phyloP scores from a whole-genome alignment of 1,140 invertebrate species.

The Mamestra configurata region DNA sequence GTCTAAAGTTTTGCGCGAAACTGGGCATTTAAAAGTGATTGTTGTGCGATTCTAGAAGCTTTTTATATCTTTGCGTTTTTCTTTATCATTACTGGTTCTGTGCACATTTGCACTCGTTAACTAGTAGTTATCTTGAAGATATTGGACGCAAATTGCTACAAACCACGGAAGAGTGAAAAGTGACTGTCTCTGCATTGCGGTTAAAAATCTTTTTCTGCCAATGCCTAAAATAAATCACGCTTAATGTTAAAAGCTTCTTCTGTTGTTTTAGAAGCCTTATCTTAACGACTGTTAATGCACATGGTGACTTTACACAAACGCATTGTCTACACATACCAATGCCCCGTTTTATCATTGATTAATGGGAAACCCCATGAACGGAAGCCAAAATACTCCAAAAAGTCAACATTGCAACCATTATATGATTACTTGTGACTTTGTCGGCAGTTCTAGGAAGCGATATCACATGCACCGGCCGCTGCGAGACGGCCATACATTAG shows the following conservation, averaged over 20 bases:
- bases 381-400: conserved; percentile 83
- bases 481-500: conserved; percentile 68
- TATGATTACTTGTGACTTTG: conserved; percentile 80
- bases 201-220: not conserved
- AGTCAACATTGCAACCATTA: conserved; percentile 82
- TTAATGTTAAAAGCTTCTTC: not conserved
- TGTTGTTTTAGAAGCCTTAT: conserved; percentile 30
- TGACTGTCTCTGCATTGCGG: too few relatives aligned
- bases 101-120: not conserved
- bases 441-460: conserved; percentile 77
- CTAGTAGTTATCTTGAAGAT: not conserved
- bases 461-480: conserved; percentile 60
- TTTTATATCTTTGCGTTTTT: not conserved
- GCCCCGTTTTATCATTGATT: conserved; percentile 72
- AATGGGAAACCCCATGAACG: conserved; percentile 74
- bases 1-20: conserved; percentile 11
- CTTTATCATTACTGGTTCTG: not conserved
- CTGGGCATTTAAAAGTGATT: not conserved
- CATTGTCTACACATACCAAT: conserved; percentile 60
- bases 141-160: not conserved
- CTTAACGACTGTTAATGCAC: conserved; percentile 36
- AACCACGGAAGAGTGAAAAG: not conserved
- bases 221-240: not conserved
- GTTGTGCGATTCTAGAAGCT: not conserved
- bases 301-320: conserved; percentile 45